phyloP scores from a whole-genome alignment of 37 sponge, comb jelly and placozoan genomes.

The Geodia barretti region DNA sequence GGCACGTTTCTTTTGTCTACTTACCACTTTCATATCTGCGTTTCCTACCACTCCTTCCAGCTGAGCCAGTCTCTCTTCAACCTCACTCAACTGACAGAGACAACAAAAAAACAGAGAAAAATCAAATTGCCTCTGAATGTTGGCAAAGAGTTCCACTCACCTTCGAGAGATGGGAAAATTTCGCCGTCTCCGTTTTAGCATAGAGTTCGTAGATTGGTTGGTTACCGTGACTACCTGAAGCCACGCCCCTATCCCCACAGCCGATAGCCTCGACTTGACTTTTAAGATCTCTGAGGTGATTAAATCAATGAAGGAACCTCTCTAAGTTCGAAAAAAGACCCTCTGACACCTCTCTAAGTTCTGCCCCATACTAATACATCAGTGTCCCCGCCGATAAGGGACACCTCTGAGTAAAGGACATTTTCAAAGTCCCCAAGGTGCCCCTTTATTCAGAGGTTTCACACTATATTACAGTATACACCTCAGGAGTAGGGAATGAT shows the following conservation, averaged over 20 bases:
- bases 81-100: constrained; percentile 55
- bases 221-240: not conserved
- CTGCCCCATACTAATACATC: no score
- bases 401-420: no score
- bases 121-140: not conserved
- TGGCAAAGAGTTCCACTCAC: not conserved
- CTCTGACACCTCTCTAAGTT: no score
- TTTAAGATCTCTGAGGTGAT: constrained; percentile 44
- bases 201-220: constrained; percentile 52
- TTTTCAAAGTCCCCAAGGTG: no score
- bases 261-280: constrained; percentile 41
- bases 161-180: constrained; percentile 70
- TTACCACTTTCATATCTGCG: constrained; percentile 41
- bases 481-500: constrained; percentile 41
- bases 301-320: no score
- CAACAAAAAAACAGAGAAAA: not conserved
- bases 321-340: no score
- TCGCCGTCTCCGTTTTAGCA: constrained; percentile 47
- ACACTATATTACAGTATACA: not conserved
- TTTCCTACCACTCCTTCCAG: constrained; percentile 57
- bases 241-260: not conserved
- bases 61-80: constrained; percentile 45
- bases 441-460: not conserved
- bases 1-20: not conserved
- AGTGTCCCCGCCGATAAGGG: no score